Base-by-base conservation (phyloP, 30 jellyfish, hydroid and myxozoan species). In the Rhopilema esculentum region DNA sequence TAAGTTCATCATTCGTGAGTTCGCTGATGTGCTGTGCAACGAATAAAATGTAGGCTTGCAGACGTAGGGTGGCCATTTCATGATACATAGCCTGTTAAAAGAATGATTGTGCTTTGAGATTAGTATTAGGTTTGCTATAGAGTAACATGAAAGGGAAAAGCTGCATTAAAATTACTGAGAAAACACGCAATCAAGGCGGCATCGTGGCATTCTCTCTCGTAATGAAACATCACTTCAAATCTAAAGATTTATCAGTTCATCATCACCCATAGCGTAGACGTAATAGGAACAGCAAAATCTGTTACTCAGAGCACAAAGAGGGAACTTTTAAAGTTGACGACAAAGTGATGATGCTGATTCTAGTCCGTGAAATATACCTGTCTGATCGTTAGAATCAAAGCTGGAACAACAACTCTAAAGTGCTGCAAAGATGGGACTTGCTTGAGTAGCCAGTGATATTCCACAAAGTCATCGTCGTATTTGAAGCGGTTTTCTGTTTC, bases 1-100 rank as follows among this genome's bases (percentile, higher is more conserved):
- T 75, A 33, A 88, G 86, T 48, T 88, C 86, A 2, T 88, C 94
- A 31, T 80, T 76, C 2, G 89, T 63, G 40, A 91, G 28, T 16
- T 79, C 93, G 17, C 65, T 30, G 30, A 79, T 27, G 63, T 88
- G 93, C 52, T 79, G 72, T 9, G 93, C 48, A 62, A 69, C 68
- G 75, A 93, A 93, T 50, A 79, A 8, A 4, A 85, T 73, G 78
- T 93, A 93, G n/a, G 96, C 96, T 48, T 79, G 97, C 20, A 93
- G 82, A 15, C 98, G 85, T 0, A 79, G 63, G 6, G 87, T 65
- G 71, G 88, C 96, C 93, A 93, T 87, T 79, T 93, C 98, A 8
- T 73, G 79, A 66, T 89, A 71, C 84, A 93, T 83, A 16, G 97
- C 97, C 98, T 93, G 62, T 20, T 50, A 82, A 6, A 40, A 40